Conservation (phyloP, 2,888 invertebrate genomes). For the Xiphydria camelus region DNA sequence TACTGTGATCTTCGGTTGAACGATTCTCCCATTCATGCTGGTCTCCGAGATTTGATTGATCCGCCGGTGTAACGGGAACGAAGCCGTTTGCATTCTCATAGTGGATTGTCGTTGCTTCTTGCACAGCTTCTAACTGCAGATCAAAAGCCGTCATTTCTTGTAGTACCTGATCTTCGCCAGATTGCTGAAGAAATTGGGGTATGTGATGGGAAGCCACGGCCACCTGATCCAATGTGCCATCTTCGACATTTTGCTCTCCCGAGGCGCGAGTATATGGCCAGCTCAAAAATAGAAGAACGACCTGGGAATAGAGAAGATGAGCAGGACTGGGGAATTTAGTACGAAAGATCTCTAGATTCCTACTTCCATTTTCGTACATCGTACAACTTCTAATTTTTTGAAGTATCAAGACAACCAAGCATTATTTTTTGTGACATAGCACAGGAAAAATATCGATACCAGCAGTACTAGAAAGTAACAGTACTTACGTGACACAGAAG, state of each 20-base stretch:
- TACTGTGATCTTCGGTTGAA: neutral
- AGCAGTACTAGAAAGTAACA: too few species aligned
- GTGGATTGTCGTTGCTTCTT: constrained; percentile 25
- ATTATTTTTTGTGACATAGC: too few species aligned
- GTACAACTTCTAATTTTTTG: too few species aligned
- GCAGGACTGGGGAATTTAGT: constrained; percentile 42
- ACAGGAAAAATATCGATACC: too few species aligned
- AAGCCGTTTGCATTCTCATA: constrained; percentile 52
- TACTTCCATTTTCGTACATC: too few species aligned
- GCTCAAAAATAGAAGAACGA: constrained; percentile 45
- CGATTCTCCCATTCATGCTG: neutral
- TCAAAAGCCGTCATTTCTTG: constrained; percentile 7
- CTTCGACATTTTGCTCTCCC: constrained; percentile 27
- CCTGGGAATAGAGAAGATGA: constrained; percentile 33
- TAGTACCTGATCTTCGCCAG: too few species aligned
- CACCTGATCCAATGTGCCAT: constrained; percentile 39
- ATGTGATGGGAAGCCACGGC: constrained; percentile 42
- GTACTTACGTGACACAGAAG: constrained; percentile 46
- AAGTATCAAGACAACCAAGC: too few species aligned
- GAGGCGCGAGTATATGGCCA: constrained; percentile 38
- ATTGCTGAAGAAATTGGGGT: neutral
- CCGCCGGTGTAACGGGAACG: constrained; percentile 36
- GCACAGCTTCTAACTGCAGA: neutral
- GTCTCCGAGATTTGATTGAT: neutral
- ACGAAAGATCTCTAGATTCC: too few species aligned